Percentiles rank a stretch among this genome's conserved stretches.
These are phyloP conservation scores for Aramus guarauna DNA, from an alignment of 2,113 vertebrate species.

Conservation along the genomic window DNA sequence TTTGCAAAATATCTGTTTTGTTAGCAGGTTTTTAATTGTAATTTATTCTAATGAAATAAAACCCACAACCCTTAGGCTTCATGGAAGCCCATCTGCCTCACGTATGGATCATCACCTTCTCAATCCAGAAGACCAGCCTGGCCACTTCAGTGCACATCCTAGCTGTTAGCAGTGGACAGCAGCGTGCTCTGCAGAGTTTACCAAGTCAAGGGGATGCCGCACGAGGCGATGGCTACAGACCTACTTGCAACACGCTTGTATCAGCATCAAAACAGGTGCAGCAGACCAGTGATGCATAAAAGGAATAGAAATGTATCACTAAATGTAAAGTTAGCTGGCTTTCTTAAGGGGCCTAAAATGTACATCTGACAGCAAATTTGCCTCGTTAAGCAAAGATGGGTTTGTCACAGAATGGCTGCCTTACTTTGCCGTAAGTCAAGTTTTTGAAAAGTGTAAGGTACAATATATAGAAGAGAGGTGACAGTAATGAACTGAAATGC, in stretches of 20 bases:
- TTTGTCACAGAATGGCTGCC: neutral
- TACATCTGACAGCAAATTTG: neutral
- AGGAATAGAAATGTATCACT: neutral
- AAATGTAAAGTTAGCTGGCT: neutral
- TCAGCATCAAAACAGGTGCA: neutral
- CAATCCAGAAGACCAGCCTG: neutral
- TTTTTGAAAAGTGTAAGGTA: neutral
- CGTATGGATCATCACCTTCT: neutral
- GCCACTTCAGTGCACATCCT: neutral
- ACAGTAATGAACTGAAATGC: neutral
- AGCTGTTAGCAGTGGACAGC: fast-evolving
- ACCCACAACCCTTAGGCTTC: neutral
- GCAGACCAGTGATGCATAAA: neutral
- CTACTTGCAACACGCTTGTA: neutral
- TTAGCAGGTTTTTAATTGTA: neutral
- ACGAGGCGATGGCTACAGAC: neutral
- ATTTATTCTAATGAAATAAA: neutral
- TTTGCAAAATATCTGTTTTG: neutral
- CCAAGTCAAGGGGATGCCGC: neutral
- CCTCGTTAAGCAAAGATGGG: neutral
- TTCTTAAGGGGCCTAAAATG: neutral
- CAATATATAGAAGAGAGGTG: neutral
- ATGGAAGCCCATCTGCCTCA: neutral
- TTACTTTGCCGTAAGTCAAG: neutral
- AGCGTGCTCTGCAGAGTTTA: neutral